A percentile compares a stretch with the other conserved stretches of the same genome.
Evolutionary conservation across 2,888 invertebrate genomes (phyloP).

Genomic region (Nezara viridula): DNA sequence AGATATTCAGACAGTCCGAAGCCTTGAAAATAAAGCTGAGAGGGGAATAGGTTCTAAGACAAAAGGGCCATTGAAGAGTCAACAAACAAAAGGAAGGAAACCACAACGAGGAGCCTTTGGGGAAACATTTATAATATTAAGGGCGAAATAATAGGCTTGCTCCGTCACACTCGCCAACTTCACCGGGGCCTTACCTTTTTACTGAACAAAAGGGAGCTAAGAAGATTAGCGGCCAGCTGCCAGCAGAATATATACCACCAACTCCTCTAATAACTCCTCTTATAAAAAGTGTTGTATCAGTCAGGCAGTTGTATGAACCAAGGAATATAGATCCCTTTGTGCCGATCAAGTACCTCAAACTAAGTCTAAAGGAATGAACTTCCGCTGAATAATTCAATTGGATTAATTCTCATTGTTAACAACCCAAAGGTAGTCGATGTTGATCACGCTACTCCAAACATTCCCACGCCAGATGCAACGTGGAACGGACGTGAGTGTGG

Average conservation of each 20-base stretch:
- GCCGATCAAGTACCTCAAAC: not conserved
- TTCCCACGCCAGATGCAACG: no score
- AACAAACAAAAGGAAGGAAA: constrained; percentile 42
- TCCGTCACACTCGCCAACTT: constrained; percentile 2
- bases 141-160: constrained; percentile 29
- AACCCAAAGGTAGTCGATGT: not conserved
- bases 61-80: constrained; percentile 33
- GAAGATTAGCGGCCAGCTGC: constrained; percentile 4
- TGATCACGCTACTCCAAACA: no score
- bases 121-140: constrained; percentile 50
- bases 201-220: not conserved
- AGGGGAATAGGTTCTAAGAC: constrained; percentile 6
- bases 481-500: no score
- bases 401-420: not conserved
- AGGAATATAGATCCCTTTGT: not conserved
- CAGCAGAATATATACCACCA: not conserved
- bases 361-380: not conserved
- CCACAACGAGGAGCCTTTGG: constrained; percentile 17
- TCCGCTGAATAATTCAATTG: not conserved
- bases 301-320: not conserved
- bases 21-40: not conserved
- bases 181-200: not conserved
- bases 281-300: not conserved
- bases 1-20: not conserved
- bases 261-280: not conserved